Percentiles rank a stretch among this genome's conserved stretches.
phyloP scores from a whole-genome alignment of 2,113 vertebrate genomes.

The Pangasianodon gigas region DNA sequence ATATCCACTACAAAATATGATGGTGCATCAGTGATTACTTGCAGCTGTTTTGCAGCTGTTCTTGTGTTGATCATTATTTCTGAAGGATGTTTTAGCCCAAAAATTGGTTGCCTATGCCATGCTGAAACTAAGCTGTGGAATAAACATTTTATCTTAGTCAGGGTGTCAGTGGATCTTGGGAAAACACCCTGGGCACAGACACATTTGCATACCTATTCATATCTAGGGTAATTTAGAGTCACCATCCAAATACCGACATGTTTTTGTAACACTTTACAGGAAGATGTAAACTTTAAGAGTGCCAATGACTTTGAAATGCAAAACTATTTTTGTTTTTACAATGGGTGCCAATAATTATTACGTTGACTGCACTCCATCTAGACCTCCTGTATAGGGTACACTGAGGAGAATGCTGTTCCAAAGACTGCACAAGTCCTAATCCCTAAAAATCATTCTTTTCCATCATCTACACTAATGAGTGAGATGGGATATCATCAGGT shows the following conservation, averaged over 20 bases:
- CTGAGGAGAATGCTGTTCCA: not conserved
- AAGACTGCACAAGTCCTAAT: not conserved
- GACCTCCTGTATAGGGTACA: too few relatives aligned
- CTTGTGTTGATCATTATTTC: not conserved
- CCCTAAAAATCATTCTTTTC: not conserved
- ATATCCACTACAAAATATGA: not conserved
- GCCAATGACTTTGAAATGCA: not conserved
- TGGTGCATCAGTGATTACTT: not conserved
- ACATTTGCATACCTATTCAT: not conserved
- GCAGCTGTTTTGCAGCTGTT: not conserved
- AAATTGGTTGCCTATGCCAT: not conserved
- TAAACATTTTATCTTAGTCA: not conserved
- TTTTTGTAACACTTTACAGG: not conserved
- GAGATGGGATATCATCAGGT: not conserved
- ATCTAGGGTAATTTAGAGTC: not conserved
- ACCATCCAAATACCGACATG: not conserved
- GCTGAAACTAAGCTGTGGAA: not conserved
- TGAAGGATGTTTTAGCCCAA: not conserved
- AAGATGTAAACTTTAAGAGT: not conserved
- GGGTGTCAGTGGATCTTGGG: not conserved
- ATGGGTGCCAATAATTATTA: not conserved
- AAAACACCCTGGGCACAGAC: not conserved
- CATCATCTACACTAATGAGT: not conserved
- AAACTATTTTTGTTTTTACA: not conserved
- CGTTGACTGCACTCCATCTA: not conserved